Evolutionary conservation across 1,140 invertebrate genomes (phyloP), one percentile per base, ranked within the genome.

Genomic region (Elysia chlorotica): DNA sequence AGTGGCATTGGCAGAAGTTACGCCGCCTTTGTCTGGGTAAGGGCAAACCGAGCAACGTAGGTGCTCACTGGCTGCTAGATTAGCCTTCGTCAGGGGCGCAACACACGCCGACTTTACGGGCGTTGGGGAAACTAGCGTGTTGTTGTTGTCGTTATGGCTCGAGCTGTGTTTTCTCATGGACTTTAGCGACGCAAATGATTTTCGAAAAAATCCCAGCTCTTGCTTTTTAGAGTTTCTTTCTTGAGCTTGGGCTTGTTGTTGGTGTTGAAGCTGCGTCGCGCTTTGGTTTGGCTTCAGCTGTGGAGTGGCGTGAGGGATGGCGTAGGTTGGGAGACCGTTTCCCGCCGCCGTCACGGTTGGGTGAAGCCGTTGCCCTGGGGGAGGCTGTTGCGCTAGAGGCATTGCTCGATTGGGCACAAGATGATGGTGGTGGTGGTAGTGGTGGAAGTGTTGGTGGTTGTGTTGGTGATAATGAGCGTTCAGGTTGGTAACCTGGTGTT

Each of bases 381-480:
- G 38, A 33, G 2, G 38, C 17, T 35, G 41, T 57, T 1, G 38
- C 31, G n/a, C 23, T 69, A 31, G 48, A 19, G 3, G 67, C 25
- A 6, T 25, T 25, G 38, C 23, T 56, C 28, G 25, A 21, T 2
- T 19, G 19, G 53, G 36, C 23, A 37, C 48, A 31, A 30, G 35
- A 31, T 54, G 71, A 41, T 74, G 66, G n/a, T 71, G 38, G 23
- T 48, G 67, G 19, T 65, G 69, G 33, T 65, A 59, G n/a, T 57
- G 67, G 31, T 63, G 62, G 19, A 53, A 37, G 21, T 65, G 61
- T 3, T 25, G 35, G 19, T 65, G 68, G 61, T 53, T 54, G n/a
- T 61, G 57, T 6, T 25, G 25, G 3, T 71, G 69, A 61, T n/a
- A n/a, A n/a, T n/a, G n/a, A n/a, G n/a, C n/a, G n/a, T n/a, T n/a